These are phyloP conservation scores for Dysdera silvatica DNA, from an alignment of 1,140 invertebrate genomes.

Conservation along the genomic window DNA sequence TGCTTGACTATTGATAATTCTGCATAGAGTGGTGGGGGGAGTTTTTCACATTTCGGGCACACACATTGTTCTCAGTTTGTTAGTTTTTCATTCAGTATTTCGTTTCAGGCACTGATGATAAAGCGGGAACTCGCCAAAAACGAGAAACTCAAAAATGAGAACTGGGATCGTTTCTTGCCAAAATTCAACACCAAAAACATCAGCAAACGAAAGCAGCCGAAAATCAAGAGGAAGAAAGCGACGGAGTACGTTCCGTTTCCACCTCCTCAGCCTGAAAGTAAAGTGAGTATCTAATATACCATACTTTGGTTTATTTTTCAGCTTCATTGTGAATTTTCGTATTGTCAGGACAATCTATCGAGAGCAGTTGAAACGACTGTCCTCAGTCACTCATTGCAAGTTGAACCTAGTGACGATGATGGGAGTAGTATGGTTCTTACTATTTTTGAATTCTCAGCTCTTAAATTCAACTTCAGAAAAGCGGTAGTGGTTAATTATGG, in stretches of 20 bases:
- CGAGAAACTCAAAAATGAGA: constrained; percentile 82
- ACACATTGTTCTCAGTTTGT: not conserved
- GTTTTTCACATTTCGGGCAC: too few species aligned
- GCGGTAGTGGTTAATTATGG: too few species aligned
- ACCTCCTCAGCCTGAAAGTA: constrained; percentile 82
- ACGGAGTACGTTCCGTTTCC: constrained; percentile 97
- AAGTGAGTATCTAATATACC: constrained; percentile 43
- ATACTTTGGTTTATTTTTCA: not conserved
- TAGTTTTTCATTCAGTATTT: not conserved
- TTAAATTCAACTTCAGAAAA: not conserved
- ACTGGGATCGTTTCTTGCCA: constrained; percentile 94
- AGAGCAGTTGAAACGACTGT: not conserved
- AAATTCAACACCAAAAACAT: constrained; percentile 91
- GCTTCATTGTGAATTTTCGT: not conserved
- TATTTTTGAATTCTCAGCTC: not conserved
- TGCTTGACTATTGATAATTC: too few species aligned
- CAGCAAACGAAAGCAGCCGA: constrained; percentile 73
- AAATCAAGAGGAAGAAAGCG: constrained; percentile 64
- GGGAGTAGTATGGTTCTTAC: not conserved
- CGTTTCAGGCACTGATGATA: constrained; percentile 73
- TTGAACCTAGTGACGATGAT: not conserved
- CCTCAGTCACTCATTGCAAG: not conserved
- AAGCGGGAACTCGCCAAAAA: constrained; percentile 90
- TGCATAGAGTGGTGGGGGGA: too few species aligned
- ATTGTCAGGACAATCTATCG: not conserved